Evolutionary conservation across 1,140 invertebrate species (phyloP).

Genomic region (Laupala kohalensis): DNA sequence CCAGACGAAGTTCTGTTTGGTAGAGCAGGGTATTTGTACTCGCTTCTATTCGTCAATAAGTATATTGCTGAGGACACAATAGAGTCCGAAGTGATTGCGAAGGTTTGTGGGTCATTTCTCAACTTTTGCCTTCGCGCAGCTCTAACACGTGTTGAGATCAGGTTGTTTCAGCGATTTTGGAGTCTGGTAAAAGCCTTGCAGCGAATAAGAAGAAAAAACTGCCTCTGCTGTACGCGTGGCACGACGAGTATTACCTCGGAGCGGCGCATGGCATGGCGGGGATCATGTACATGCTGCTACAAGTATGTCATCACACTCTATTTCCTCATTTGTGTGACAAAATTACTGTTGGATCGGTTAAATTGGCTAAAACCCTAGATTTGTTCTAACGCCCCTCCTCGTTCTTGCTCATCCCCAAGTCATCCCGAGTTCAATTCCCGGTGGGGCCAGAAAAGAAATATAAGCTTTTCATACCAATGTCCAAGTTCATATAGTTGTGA

Average conservation of each 20-base stretch:
- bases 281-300: constrained; percentile 66
- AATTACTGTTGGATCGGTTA: too few relatives aligned
- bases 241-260: constrained; percentile 74
- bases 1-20: constrained; percentile 43
- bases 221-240: constrained; percentile 75
- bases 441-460: too few relatives aligned
- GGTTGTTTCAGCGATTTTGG: constrained; percentile 8
- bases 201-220: constrained; percentile 26
- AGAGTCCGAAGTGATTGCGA: constrained; percentile 7
- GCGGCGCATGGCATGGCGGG: constrained; percentile 79
- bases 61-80: constrained; percentile 8
- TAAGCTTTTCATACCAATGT: too few relatives aligned
- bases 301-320: constrained; percentile 37
- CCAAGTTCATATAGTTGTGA: too few relatives aligned
- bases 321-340: too few relatives aligned
- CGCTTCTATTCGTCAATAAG: constrained; percentile 28
- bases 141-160: too few relatives aligned
- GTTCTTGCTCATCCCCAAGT: too few relatives aligned
- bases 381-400: too few relatives aligned
- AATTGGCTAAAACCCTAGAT: too few relatives aligned
- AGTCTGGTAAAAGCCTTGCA: constrained; percentile 2
- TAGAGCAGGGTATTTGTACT: constrained; percentile 38
- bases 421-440: too few relatives aligned
- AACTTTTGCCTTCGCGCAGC: too few relatives aligned
- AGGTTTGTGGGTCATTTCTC: too few relatives aligned